Base-by-base conservation (phyloP, 2,797 vertebrate genomes). In the Syngnathus acus region DNA sequence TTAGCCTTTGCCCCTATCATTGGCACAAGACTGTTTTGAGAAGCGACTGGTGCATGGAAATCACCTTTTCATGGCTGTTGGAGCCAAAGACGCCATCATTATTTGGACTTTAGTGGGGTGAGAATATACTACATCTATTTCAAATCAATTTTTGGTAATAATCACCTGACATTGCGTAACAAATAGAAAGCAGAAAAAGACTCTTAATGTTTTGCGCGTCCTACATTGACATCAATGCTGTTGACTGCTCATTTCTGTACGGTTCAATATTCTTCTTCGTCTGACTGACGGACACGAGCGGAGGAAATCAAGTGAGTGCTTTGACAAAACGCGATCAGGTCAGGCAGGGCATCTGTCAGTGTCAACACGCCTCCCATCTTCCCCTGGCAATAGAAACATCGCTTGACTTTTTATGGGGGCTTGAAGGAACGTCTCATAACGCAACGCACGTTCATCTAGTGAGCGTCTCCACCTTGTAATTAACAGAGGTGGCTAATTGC, bases 241-340 rank as follows among this genome's bases (percentile, higher is more conserved):
- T 47, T 16, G 43, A 14, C 13, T 10, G 43, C 11, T 47, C 43
- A 47, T 47, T 47, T 45, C 3, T 8, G 11, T 2, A 51, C 10
- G n/a, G n/a, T 53, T 53, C 8, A 8, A 4, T 53, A 2, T 53
- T 21, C 19, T 43, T 48, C 5, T 48, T 4, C 6, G 50, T 8
- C 50, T 23, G 51, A 38, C 26, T 26, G 1, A 26, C 26, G 1
- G 26, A 26, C 26, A 26, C 26, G 26, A 26, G 42, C 60, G 66
- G 40, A 60, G 43, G 53, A 73, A 68, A 65, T 59, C 16, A 67
- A 58, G 53, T 61, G 5, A 59, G 65, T 14, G 8, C 54, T 66
- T 26, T 77, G 78, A 74, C 72, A 76, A 70, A 80, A 71, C 70
- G 66, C 39, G 69, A 79, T 78, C 76, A 71, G 60, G 23, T 65